phyloP scores from a whole-genome alignment of 2,797 vertebrate genomes.

The Scolopax bukidnonensis region DNA sequence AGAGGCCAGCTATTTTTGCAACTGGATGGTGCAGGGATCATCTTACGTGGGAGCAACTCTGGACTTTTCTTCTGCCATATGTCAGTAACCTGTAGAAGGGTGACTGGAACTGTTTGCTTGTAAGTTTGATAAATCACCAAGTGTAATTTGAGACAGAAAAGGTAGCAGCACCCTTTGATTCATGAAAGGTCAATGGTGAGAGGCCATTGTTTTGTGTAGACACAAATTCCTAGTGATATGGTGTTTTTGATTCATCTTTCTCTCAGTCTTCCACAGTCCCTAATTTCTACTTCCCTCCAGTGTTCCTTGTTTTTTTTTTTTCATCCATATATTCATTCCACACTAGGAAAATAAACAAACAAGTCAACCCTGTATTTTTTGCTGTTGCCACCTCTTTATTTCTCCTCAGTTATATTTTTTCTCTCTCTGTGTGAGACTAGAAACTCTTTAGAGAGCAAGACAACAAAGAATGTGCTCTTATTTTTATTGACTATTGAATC shows the following conservation, averaged over 20 bases:
- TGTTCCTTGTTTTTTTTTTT: too few species aligned
- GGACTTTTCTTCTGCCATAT: background rate
- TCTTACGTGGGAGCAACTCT: background rate
- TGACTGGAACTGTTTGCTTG: background rate
- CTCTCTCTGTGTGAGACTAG: background rate
- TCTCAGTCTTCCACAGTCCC: background rate
- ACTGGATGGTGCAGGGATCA: background rate
- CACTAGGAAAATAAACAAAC: background rate
- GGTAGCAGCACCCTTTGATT: rapidly evolving
- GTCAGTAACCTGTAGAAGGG: background rate
- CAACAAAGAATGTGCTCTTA: background rate
- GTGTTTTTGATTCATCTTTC: background rate
- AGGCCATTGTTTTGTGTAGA: background rate
- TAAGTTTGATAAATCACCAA: background rate
- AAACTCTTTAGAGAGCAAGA: background rate
- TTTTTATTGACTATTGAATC: background rate
- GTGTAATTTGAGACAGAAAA: background rate
- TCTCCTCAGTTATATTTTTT: background rate
- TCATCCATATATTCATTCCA: background rate
- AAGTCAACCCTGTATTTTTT: background rate
- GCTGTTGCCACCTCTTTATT: background rate
- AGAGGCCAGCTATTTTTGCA: background rate
- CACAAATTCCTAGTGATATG: background rate
- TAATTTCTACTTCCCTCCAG: background rate
- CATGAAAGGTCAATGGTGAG: background rate